Evolutionary conservation across 2,113 vertebrate genomes (phyloP), one percentile per base, ranked within the genome.

Genomic region (Upupa epops): DNA sequence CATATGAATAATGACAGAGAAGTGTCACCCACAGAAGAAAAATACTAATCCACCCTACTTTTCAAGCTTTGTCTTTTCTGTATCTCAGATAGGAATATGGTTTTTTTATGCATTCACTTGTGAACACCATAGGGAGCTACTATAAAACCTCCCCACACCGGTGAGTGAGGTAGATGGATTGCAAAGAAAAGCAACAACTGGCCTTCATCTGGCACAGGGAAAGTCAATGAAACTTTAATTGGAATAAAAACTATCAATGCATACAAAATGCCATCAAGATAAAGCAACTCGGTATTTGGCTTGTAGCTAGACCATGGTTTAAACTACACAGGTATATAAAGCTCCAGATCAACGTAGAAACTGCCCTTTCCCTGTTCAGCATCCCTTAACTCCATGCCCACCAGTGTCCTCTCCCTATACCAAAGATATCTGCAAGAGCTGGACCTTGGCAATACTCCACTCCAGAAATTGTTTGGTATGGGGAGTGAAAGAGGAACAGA

Each of bases 91-190:
- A 86, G 5, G 48, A 66, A 72, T 83, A 29, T 2, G 13, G 5
- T 4, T 1, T 42, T 63, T 55, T 45, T 34, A 19, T 15, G 3
- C 4, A 54, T 84, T 40, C 56, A 48, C 13, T 15, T 21, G 4
- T 28, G 8, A 17, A 2, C 3, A 5, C 9, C 4, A 7, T 13
- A 60, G 18, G 40, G 6, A 54, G 0, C 11, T 72, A 12, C 9
- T 34, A 4, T 4, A 3, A 61, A 45, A 55, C 34, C 5, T 56
- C 5, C 17, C 4, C 34, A 17, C 29, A 28, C 2, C 32, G 24
- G 14, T 2, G 3, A 86, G 29, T 0, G 25, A 3, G 9, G 18
- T 8, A 17, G 5, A 55, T 51, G 24, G 37, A 28, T 56, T 60
- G 32, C 48, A 83, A 88, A 59, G 42, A 80, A 66, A 74, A 26